Evolutionary conservation across 2,797 vertebrate species (phyloP).

Genomic region (Cynopterus sphinx): DNA sequence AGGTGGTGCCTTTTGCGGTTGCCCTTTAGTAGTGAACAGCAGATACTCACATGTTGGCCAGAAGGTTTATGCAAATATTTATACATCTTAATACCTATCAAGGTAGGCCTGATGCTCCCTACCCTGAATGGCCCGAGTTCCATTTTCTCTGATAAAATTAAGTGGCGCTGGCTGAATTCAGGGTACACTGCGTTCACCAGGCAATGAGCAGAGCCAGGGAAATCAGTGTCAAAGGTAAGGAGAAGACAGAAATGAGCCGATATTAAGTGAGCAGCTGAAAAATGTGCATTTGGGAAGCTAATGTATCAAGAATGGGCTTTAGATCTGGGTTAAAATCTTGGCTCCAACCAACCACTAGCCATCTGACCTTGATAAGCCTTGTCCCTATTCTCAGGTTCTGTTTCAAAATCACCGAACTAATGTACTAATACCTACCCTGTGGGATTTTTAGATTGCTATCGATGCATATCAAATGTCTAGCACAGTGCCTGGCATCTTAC

Average conservation of each 20-base stretch:
- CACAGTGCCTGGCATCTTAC: background rate
- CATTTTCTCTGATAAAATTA: background rate
- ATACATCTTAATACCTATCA: background rate
- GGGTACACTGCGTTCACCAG: background rate
- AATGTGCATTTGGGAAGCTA: background rate
- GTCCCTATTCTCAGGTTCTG: background rate
- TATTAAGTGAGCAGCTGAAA: background rate
- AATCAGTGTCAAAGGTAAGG: background rate
- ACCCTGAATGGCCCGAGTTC: background rate
- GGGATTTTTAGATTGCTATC: background rate
- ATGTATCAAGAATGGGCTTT: background rate
- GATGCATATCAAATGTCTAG: background rate
- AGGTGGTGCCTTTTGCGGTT: background rate
- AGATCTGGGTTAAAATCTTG: background rate
- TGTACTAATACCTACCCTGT: background rate
- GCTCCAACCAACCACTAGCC: background rate
- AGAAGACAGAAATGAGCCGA: background rate
- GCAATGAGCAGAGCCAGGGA: background rate
- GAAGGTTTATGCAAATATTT: background rate
- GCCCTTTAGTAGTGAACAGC: background rate
- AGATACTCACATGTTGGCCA: background rate
- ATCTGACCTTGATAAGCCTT: background rate
- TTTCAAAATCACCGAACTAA: background rate
- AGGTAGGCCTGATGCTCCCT: background rate
- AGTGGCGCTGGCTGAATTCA: slow-evolving; percentile 22